These are phyloP conservation scores for Drosophila incognita DNA, from an alignment of 2,888 invertebrate genomes.

Conservation along the genomic window DNA sequence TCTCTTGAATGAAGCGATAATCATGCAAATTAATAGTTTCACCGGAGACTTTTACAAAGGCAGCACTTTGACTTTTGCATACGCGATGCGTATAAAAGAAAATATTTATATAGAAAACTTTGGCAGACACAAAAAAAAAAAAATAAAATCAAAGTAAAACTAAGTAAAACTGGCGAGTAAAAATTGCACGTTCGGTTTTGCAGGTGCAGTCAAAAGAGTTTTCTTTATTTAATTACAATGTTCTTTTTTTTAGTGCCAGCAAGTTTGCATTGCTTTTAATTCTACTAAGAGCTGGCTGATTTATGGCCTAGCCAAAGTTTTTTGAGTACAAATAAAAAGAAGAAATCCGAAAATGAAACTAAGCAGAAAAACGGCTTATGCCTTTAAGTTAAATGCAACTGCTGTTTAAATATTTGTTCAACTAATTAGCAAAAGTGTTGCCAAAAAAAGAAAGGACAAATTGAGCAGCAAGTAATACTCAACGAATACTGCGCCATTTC, in stretches of 20 bases:
- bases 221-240: conserved; percentile 73
- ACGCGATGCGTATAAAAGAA: conserved; percentile 28
- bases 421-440: conserved; percentile 77
- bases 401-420: conserved; percentile 64
- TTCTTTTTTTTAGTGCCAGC: conserved; percentile 29
- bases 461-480: conserved; percentile 35
- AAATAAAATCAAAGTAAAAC: conserved; percentile 14
- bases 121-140: conserved; percentile 15
- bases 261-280: conserved; percentile 72
- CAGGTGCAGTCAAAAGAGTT: conserved; percentile 65
- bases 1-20: conserved; percentile 78
- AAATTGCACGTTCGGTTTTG: conserved; percentile 35
- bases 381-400: conserved; percentile 60
- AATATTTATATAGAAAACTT: conserved; percentile 38
- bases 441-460: conserved; percentile 43
- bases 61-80: conserved; percentile 30
- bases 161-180: conserved; percentile 14
- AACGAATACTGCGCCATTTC: conserved; percentile 71
- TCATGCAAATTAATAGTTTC: conserved; percentile 82
- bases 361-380: conserved; percentile 35
- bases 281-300: conserved; percentile 64
- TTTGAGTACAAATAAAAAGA: conserved; percentile 31
- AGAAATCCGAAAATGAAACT: conserved; percentile 8
- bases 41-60: conserved; percentile 35
- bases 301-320: conserved; percentile 60